Conservation (phyloP, 1,140 invertebrate genomes). For the Aphidius gifuensis region DNA sequence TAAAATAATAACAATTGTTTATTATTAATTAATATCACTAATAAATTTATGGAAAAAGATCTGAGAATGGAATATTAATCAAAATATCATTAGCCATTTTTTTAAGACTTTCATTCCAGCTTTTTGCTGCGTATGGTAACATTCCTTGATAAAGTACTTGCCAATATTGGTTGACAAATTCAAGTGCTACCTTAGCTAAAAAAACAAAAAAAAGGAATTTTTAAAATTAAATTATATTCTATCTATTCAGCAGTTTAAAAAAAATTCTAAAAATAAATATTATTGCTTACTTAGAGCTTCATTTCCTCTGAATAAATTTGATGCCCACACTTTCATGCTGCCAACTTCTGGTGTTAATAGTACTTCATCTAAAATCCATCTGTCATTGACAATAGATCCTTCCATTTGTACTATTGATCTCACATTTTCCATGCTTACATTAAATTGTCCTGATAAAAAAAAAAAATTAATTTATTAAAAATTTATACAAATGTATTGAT, state of each 20-base stretch:
- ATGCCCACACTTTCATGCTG: constrained; percentile 55
- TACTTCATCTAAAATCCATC: constrained; percentile 59
- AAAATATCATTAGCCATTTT: constrained; percentile 42
- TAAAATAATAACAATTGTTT: not conserved
- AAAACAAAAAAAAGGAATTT: constrained; percentile 24
- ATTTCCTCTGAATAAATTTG: constrained; percentile 59
- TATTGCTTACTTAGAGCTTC: constrained; percentile 57
- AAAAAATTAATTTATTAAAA: constrained; percentile 13
- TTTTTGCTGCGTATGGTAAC: constrained; percentile 53
- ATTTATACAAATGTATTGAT: not conserved
- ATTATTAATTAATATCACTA: no score
- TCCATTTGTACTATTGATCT: constrained; percentile 37
- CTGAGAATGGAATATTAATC: constrained; percentile 44
- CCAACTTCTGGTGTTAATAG: constrained; percentile 62
- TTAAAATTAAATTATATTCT: not conserved
- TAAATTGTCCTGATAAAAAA: constrained; percentile 41
- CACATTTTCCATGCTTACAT: constrained; percentile 43
- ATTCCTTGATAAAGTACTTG: constrained; percentile 57
- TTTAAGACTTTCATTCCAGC: constrained; percentile 50
- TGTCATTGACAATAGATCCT: constrained; percentile 43
- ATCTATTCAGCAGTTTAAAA: not conserved
- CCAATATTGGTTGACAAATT: constrained; percentile 61
- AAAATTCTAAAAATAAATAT: constrained; percentile 9
- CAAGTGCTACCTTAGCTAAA: constrained; percentile 55
- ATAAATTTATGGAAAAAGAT: constrained; percentile 43